Percentiles rank a stretch among this genome's conserved stretches.
Evolutionary conservation across 2,113 vertebrate genomes (phyloP).

Genomic region (Anarrhichthys ocellatus): DNA sequence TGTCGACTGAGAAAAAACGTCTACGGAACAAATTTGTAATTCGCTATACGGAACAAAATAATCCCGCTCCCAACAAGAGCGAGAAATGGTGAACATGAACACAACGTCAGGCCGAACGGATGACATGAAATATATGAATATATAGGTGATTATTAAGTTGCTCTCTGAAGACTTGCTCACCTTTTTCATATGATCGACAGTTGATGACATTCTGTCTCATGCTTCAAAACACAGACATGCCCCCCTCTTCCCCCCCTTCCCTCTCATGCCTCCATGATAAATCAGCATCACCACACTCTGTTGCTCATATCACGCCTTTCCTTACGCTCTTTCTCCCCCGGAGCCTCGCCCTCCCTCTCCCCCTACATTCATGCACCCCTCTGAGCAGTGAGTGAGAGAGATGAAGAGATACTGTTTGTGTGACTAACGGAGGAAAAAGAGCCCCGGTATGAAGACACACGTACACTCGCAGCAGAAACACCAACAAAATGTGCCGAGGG

Average conservation of each 20-base stretch:
- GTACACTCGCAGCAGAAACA: conserved; percentile 20
- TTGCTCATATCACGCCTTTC: conserved; percentile 39
- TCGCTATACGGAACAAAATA: neutral
- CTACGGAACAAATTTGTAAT: neutral
- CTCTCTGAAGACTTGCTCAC: neutral
- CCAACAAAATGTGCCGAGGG: neutral
- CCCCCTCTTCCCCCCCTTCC: neutral
- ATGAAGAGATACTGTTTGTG: conserved; percentile 51
- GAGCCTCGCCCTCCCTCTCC: neutral
- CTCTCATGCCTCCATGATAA: conserved; percentile 29
- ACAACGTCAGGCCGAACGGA: neutral
- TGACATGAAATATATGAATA: neutral
- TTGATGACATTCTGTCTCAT: neutral
- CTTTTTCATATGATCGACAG: neutral
- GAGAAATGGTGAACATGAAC: neutral
- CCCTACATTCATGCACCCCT: conserved; percentile 40
- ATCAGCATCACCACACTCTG: conserved; percentile 24
- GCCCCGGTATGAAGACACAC: conserved; percentile 9
- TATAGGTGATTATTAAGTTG: neutral
- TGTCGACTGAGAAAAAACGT: neutral
- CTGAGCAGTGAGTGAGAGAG: conserved; percentile 27
- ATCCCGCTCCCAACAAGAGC: neutral
- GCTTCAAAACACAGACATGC: neutral
- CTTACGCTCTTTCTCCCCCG: conserved; percentile 16
- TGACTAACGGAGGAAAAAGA: conserved; percentile 12